These are phyloP conservation scores for Turdus rufiventris DNA, from an alignment of 2,113 vertebrate genomes.

Conservation along the genomic window DNA sequence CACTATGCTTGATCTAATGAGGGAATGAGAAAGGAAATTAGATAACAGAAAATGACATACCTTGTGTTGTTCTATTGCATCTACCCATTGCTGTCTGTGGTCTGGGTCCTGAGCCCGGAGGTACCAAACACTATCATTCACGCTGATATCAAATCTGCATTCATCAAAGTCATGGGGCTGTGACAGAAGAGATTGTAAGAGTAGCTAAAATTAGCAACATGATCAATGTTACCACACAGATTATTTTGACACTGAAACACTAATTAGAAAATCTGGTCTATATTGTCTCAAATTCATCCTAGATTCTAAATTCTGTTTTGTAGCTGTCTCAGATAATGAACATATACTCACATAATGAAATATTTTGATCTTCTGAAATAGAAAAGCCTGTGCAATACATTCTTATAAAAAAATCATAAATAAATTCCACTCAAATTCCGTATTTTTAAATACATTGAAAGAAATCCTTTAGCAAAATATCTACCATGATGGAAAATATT, in stretches of 20 bases:
- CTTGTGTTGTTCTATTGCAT: constrained; percentile 95
- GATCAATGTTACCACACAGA: background rate
- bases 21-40: background rate
- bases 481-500: background rate
- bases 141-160: constrained; percentile 97
- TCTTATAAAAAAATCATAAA: background rate
- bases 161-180: constrained; percentile 98
- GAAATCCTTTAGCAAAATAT: background rate
- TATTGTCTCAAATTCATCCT: background rate
- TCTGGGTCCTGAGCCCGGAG: constrained; percentile 92
- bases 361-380: background rate
- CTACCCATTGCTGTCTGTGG: constrained; percentile 93
- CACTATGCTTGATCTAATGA: background rate
- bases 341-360: background rate
- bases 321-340: background rate
- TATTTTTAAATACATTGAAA: background rate
- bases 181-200: constrained; percentile 1
- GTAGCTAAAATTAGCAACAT: background rate
- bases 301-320: background rate
- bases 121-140: constrained; percentile 98
- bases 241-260: background rate
- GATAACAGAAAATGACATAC: constrained; percentile 63
- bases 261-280: background rate
- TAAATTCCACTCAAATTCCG: background rate
- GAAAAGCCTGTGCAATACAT: background rate